phyloP scores from a whole-genome alignment of 2,113 vertebrate species.

The Rhagologus leucostigma region DNA sequence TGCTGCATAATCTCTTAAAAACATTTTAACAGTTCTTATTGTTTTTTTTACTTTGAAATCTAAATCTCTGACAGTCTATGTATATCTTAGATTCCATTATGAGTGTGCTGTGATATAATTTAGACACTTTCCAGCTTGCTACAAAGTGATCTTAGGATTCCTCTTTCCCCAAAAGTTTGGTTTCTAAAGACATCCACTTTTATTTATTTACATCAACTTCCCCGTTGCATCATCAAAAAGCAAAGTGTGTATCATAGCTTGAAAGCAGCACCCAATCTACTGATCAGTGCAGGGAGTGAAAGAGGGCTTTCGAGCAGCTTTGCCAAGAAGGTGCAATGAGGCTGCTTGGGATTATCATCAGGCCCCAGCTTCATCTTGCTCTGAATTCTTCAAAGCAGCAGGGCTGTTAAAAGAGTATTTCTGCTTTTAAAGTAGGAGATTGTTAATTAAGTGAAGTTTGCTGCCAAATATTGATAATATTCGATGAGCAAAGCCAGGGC shows the following conservation, averaged over 20 bases:
- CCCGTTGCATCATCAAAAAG: conserved; percentile 11
- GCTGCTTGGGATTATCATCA: neutral
- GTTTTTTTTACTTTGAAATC: neutral
- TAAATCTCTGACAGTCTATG: neutral
- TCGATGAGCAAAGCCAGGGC: neutral
- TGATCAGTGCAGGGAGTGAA: conserved; percentile 1
- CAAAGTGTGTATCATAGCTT: neutral
- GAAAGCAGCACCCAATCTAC: neutral
- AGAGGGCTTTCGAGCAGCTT: neutral
- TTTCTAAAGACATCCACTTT: neutral
- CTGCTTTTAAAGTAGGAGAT: conserved; percentile 37
- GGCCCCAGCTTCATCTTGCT: conserved; percentile 26
- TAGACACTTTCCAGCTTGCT: neutral
- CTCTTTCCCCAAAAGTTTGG: neutral
- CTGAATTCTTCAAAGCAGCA: conserved; percentile 34
- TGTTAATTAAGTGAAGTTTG: conserved; percentile 31
- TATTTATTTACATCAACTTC: neutral
- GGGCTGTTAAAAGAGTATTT: neutral
- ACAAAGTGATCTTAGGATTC: neutral
- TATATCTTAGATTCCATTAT: neutral
- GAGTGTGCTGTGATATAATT: neutral
- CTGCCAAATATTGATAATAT: conserved; percentile 5
- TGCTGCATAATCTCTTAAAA: neutral
- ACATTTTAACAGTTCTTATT: neutral
- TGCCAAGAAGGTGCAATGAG: neutral